phyloP scores from a whole-genome alignment of 2,888 invertebrate species.

The Ornithoptera alexandrae region DNA sequence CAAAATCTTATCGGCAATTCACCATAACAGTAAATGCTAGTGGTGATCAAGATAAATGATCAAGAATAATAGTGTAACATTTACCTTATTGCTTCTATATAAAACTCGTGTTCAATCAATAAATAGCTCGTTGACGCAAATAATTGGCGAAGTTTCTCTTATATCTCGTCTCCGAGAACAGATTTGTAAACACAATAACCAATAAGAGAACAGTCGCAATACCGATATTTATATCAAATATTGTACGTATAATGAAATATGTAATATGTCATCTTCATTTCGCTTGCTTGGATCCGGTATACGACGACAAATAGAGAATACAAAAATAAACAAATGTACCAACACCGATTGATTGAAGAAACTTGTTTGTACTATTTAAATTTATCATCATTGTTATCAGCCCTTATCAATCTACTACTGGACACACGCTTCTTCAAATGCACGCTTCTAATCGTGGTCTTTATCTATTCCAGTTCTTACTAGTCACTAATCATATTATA shows the following conservation, averaged over 20 bases:
- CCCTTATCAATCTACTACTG: too few species aligned
- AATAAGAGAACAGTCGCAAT: neutral
- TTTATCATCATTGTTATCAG: too few species aligned
- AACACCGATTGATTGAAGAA: neutral
- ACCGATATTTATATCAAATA: neutral
- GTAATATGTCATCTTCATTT: neutral
- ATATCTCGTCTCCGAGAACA: neutral
- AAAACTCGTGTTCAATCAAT: neutral
- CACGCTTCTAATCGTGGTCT: too few species aligned
- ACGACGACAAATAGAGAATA: too few species aligned
- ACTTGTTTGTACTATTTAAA: neutral
- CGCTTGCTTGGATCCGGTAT: neutral
- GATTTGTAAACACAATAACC: constrained; percentile 6
- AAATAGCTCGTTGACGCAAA: neutral
- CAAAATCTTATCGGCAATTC: neutral
- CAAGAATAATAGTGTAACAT: neutral
- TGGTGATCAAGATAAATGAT: neutral
- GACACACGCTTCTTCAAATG: too few species aligned
- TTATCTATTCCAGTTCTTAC: too few species aligned
- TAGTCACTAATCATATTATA: too few species aligned
- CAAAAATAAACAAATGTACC: neutral
- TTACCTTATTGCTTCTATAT: neutral
- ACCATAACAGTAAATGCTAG: neutral
- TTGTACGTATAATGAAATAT: constrained; percentile 1
- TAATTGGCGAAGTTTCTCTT: constrained; percentile 5